Percentiles rank a stretch among this genome's conserved stretches.
These are phyloP conservation scores for Zosterops borbonicus DNA, from an alignment of 2,113 vertebrate genomes.

Conservation along the genomic window DNA sequence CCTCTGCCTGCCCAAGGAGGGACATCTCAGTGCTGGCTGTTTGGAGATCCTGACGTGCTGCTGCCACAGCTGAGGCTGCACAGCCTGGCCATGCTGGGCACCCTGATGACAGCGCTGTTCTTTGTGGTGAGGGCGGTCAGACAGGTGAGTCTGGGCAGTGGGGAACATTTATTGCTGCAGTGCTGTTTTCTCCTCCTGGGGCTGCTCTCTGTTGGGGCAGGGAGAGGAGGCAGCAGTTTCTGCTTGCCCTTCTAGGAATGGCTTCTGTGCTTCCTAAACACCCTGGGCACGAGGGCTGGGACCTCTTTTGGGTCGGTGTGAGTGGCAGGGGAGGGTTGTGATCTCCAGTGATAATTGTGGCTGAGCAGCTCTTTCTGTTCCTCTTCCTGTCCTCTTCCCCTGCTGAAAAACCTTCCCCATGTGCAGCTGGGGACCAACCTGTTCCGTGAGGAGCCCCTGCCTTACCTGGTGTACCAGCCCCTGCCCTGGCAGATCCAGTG, in stretches of 20 bases:
- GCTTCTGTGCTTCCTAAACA: background rate
- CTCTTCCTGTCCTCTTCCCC: background rate
- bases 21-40: background rate
- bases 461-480: slow-evolving; percentile 83
- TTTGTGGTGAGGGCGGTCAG: slow-evolving; percentile 77
- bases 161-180: rapidly evolving
- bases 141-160: slow-evolving; percentile 73
- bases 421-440: slow-evolving; percentile 74
- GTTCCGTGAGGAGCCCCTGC: slow-evolving; percentile 74
- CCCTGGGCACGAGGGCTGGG: background rate
- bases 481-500: slow-evolving; percentile 87
- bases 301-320: rapidly evolving
- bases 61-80: background rate
- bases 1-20: background rate
- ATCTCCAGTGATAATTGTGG: rapidly evolving
- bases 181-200: rapidly evolving
- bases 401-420: background rate
- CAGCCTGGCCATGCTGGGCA: slow-evolving; percentile 77
- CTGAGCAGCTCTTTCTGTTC: background rate
- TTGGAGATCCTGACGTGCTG: rapidly evolving
- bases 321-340: background rate
- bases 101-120: slow-evolving; percentile 84
- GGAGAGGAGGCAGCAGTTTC: background rate
- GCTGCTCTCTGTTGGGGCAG: background rate
- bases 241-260: background rate